Evolutionary conservation across 2,888 invertebrate species (phyloP).

Genomic region (Thelaira solivaga): DNA sequence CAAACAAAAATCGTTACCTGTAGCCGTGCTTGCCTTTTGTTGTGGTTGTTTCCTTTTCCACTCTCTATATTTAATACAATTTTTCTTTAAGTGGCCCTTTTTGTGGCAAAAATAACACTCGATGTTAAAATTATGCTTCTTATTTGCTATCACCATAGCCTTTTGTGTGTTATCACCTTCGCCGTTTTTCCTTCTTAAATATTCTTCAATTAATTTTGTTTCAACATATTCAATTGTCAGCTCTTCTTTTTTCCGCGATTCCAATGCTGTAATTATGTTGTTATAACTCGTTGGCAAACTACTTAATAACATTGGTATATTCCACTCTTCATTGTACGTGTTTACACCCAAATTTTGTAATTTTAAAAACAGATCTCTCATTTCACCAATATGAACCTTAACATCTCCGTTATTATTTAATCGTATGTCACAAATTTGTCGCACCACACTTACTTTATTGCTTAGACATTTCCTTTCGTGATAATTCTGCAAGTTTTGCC

Average conservation of each 20-base stretch:
- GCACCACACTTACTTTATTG: background rate
- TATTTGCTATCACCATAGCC: background rate
- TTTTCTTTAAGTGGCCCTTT: conserved; percentile 1
- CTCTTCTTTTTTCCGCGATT: conserved; percentile 4
- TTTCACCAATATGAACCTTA: background rate
- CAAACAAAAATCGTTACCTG: conserved; percentile 7
- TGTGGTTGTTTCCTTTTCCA: conserved; percentile 23
- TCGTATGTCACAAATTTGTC: background rate
- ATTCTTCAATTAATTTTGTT: conserved; percentile 27
- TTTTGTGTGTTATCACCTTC: background rate
- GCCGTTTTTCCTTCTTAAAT: background rate
- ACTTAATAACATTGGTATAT: conserved; percentile 20
- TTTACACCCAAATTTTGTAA: background rate
- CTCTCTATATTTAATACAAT: background rate
- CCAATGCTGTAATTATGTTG: conserved; percentile 12
- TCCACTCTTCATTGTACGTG: background rate
- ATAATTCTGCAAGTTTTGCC: background rate
- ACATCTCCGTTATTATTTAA: background rate
- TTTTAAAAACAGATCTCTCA: background rate
- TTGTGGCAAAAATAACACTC: conserved; percentile 24
- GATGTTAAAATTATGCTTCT: background rate
- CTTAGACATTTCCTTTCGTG: background rate
- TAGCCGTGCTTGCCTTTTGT: conserved; percentile 11
- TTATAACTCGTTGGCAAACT: conserved; percentile 16
- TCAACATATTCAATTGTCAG: conserved; percentile 19